A percentile compares a stretch with the other conserved stretches of the same genome.
These are phyloP conservation scores for Sthenelais limicola DNA, from an alignment of 2,888 invertebrate genomes.

Conservation along the genomic window DNA sequence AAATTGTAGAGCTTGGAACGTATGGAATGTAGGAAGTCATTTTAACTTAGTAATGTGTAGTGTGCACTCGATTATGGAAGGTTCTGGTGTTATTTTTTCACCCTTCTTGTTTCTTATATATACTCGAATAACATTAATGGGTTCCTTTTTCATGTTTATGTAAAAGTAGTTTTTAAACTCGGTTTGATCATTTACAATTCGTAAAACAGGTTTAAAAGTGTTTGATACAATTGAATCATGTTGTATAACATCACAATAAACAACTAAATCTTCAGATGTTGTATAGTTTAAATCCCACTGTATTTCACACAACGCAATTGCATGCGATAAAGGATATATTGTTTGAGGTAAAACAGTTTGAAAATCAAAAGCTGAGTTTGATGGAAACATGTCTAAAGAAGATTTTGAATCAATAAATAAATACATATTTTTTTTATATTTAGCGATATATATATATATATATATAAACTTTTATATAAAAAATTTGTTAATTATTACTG, in stretches of 20 bases:
- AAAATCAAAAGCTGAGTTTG: not conserved
- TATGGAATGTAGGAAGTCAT: no score
- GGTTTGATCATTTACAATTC: not conserved
- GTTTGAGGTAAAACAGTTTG: not conserved
- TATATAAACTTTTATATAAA: no score
- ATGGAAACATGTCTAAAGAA: not conserved
- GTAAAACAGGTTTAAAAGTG: not conserved
- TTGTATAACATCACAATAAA: not conserved
- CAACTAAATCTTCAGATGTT: not conserved
- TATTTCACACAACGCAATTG: not conserved
- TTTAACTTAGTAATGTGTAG: no score
- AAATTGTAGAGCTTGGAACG: no score
- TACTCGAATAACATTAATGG: not conserved
- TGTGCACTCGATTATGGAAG: no score
- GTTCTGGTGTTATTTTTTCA: not conserved
- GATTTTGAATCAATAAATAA: not conserved
- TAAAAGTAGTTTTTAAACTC: not conserved
- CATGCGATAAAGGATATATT: not conserved
- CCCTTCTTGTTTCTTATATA: not conserved
- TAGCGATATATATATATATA: no score
- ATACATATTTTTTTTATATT: no score
- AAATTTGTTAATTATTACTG: no score
- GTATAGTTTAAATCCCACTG: not conserved
- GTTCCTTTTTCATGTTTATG: not conserved
- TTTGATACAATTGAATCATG: not conserved